phyloP scores from a whole-genome alignment of 2,888 invertebrate genomes.

The Polydesmus complanatus region DNA sequence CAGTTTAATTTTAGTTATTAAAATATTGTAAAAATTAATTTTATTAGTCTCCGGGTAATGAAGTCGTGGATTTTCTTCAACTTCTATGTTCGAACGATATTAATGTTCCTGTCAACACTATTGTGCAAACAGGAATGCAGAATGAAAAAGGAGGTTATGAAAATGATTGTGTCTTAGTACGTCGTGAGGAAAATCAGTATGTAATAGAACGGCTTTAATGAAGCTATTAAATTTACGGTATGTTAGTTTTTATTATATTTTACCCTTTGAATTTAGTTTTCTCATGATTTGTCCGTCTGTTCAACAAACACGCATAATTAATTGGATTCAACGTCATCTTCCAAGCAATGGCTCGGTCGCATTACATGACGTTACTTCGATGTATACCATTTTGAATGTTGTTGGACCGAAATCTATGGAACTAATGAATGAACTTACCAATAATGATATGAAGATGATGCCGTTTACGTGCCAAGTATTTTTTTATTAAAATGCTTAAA shows the following conservation, averaged over 20 bases:
- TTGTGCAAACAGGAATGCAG: conserved; percentile 56
- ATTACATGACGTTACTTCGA: conserved; percentile 53
- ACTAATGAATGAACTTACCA: conserved; percentile 48
- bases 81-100: conserved; percentile 51
- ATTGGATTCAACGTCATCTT: conserved; percentile 52
- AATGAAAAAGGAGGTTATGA: conserved; percentile 55
- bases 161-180: conserved; percentile 56
- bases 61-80: conserved; percentile 49
- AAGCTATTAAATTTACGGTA: not conserved
- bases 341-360: conserved; percentile 46
- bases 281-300: conserved; percentile 66
- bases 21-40: conserved; percentile 4
- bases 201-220: not conserved
- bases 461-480: conserved; percentile 49
- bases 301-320: conserved; percentile 55
- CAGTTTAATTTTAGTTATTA: not conserved
- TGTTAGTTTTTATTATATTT: not conserved
- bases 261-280: conserved; percentile 36
- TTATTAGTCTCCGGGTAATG: conserved; percentile 41
- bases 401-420: conserved; percentile 54
- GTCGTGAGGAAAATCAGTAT: conserved; percentile 44
- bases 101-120: conserved; percentile 46
- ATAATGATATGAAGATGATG: conserved; percentile 45
- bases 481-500: not conserved
- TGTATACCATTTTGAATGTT: conserved; percentile 56